These are phyloP conservation scores for Neocrepidodera transversa DNA, from an alignment of 2,888 invertebrate species.

Conservation along the genomic window DNA sequence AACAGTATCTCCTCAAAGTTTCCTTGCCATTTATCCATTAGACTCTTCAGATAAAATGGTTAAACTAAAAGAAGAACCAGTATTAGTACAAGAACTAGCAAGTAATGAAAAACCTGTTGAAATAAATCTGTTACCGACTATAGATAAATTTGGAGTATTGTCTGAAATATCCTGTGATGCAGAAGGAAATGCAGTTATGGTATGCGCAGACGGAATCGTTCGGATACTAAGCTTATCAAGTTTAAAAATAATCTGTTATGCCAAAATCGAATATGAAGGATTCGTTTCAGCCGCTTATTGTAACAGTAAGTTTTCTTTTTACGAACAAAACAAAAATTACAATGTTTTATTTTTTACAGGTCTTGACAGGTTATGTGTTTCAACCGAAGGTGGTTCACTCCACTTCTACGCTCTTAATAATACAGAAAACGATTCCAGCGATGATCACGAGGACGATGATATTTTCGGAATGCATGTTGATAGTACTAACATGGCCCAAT, in stretches of 20 bases:
- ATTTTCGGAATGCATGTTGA: constrained; percentile 50
- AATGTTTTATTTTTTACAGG: constrained; percentile 57
- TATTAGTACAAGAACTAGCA: constrained; percentile 68
- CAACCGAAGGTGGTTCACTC: constrained; percentile 80
- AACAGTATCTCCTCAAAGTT: constrained; percentile 53
- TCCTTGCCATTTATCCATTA: constrained; percentile 66
- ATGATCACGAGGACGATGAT: constrained; percentile 77
- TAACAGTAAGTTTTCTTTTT: constrained; percentile 67
- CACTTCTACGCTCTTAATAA: constrained; percentile 83
- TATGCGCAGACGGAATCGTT: constrained; percentile 78
- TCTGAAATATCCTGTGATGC: constrained; percentile 37
- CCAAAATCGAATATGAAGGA: constrained; percentile 71
- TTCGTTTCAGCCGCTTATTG: constrained; percentile 87
- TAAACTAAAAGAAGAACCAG: constrained; percentile 67
- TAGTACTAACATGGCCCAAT: constrained; percentile 33
- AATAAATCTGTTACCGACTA: constrained; percentile 70
- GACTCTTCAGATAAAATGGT: constrained; percentile 63
- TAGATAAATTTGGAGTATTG: constrained; percentile 52
- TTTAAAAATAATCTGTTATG: constrained; percentile 72
- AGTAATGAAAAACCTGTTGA: constrained; percentile 73
- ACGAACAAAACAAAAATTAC: not conserved
- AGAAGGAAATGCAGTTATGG: constrained; percentile 71
- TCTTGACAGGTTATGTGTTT: constrained; percentile 84
- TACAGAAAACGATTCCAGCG: constrained; percentile 73
- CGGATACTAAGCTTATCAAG: constrained; percentile 76